Base-by-base conservation (phyloP, 2,797 vertebrate species). In the Anniella stebbinsi region DNA sequence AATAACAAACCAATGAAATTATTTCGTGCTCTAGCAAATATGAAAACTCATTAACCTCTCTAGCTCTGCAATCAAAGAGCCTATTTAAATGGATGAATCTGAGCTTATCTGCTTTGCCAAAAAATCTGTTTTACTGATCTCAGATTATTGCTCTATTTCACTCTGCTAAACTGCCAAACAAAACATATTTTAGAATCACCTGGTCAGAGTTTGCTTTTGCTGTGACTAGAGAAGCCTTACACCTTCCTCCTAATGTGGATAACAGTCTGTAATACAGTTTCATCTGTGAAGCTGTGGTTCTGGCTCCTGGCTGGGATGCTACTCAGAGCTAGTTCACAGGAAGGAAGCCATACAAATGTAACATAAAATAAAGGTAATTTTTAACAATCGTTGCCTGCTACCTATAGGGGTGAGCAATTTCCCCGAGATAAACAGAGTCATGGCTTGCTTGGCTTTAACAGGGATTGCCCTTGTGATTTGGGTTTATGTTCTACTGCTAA, bases 81-180 rank as follows among this genome's bases (percentile, higher is more conserved):
- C 92, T 87, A 90, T 95, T 95, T 93, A 96, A 95, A 93, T 92
- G 88, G 89, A 93, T 94, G 94, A 93, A 96, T 91, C 93, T 92
- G 90, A 80, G 86, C 0, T 93, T 94, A 95, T 95, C 95, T 95
- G 92, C 93, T 95, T 95, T 95, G 89, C 81, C 60, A 0, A 89
- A 93, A 93, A 95, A 95, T 95, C 90, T 89, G 78, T 88, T 89
- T 94, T 88, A 94, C 95, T 95, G 92, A 96, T 96, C 93, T 88
- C 93, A 94, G 95, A 95, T 96, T 96, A 95, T 93, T 93, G 85
- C 90, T 93, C 90, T 90, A 93, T 95, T 95, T 94, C 84, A 87
- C 92, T 45, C 88, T 21, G 80, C 72, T 95, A 94, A 96, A 95
- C 92, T 88, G 91, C 85, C 90, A 36, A 95, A 94, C 90, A 93